A percentile compares a stretch with the other conserved stretches of the same genome.
These are phyloP conservation scores for Cygnus atratus DNA, from an alignment of 2,113 vertebrate species.

Conservation along the genomic window DNA sequence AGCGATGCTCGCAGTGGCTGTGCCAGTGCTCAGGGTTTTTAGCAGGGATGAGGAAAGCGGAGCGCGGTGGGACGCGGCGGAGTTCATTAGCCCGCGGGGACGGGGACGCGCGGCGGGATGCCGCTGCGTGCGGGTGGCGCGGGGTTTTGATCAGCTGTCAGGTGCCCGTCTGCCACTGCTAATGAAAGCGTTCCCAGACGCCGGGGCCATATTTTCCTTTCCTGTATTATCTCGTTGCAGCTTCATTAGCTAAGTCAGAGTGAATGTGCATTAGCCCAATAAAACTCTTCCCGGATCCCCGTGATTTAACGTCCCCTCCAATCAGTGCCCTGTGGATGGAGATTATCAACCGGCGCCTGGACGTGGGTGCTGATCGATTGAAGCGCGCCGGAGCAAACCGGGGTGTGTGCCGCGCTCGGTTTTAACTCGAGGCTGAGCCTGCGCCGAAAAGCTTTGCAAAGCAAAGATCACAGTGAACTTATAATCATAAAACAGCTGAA, in stretches of 20 bases:
- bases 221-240: constrained; percentile 65
- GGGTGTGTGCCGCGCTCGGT: neutral
- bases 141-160: constrained; percentile 20
- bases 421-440: constrained; percentile 50
- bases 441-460: constrained; percentile 33
- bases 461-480: constrained; percentile 48
- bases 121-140: neutral
- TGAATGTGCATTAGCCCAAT: constrained; percentile 54
- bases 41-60: neutral
- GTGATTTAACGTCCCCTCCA: constrained; percentile 43
- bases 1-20: rapidly evolving
- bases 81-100: neutral
- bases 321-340: constrained; percentile 41
- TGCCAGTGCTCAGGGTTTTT: neutral
- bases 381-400: neutral
- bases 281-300: constrained; percentile 51
- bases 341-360: constrained; percentile 25
- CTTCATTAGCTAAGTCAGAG: constrained; percentile 64
- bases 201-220: constrained; percentile 38
- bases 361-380: constrained; percentile 31
- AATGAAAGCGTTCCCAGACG: constrained; percentile 10
- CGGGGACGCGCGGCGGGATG: neutral
- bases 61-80: neutral
- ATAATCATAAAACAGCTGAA: constrained; percentile 52
- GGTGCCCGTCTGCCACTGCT: constrained; percentile 50